A percentile compares a stretch with the other conserved stretches of the same genome.
Evolutionary conservation across 2,113 vertebrate species (phyloP).

Genomic region (Tichodroma muraria): DNA sequence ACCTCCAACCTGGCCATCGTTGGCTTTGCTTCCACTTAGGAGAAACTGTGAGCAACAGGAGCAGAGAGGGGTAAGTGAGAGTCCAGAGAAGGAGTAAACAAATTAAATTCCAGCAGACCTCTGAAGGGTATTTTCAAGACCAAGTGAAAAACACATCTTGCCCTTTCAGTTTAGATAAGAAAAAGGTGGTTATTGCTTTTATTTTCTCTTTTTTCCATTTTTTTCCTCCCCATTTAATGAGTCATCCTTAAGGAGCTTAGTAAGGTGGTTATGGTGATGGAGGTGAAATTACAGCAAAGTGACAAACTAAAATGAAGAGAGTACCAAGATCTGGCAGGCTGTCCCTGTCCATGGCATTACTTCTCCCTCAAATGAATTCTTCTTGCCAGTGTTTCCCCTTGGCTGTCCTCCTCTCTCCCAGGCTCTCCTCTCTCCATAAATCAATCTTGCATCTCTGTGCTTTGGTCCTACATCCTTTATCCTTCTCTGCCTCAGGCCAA

Average conservation of each 20-base stretch:
- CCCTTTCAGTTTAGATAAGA: not conserved
- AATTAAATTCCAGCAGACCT: slow-evolving; percentile 24
- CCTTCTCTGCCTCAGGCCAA: not conserved
- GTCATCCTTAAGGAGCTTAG: not conserved
- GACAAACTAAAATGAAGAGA: not conserved
- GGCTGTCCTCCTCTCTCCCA: not conserved
- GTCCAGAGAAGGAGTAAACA: slow-evolving; percentile 2
- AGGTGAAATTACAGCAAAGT: not conserved
- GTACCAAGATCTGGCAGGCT: not conserved
- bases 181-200: not conserved
- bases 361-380: not conserved
- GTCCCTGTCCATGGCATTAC: not conserved
- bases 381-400: not conserved
- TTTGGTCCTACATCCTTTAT: not conserved
- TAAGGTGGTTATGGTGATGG: not conserved
- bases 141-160: not conserved
- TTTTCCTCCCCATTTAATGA: not conserved
- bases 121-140: not conserved
- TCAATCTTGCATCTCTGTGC: not conserved
- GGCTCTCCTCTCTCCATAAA: not conserved
- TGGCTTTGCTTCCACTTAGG: slow-evolving; percentile 9
- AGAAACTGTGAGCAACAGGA: not conserved
- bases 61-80: not conserved
- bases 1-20: not conserved
- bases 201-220: not conserved